Conservation (phyloP, 1,140 invertebrate species). For the Dufourea novaeangliae region DNA sequence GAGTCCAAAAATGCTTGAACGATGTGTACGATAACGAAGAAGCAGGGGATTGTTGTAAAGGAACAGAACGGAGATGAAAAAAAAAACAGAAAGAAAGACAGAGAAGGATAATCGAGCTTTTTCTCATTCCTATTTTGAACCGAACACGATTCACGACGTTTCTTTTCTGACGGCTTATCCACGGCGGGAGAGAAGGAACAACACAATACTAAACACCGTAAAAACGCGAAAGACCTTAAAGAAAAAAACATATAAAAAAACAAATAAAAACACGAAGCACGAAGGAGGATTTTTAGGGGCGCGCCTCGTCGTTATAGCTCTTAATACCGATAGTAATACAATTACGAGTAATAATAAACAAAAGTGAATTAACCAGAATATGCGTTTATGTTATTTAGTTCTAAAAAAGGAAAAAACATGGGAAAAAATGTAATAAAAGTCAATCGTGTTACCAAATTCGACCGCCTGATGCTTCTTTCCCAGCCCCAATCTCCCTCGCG, state of each 20-base stretch:
- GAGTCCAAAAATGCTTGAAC: constrained; percentile 7
- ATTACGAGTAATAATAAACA: constrained; percentile 76
- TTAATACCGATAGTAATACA: constrained; percentile 73
- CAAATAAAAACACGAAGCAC: constrained; percentile 9
- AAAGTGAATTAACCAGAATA: constrained; percentile 75
- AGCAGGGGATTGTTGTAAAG: background rate
- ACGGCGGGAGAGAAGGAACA: constrained; percentile 23
- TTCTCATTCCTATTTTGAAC: constrained; percentile 51
- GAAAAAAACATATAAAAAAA: background rate
- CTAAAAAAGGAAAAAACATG: constrained; percentile 76
- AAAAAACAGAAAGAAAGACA: constrained; percentile 6
- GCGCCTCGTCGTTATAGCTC: constrained; percentile 77
- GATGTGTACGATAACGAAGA: constrained; percentile 15
- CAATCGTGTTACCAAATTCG: constrained; percentile 77
- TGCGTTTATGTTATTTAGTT: constrained; percentile 81
- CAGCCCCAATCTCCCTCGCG: background rate
- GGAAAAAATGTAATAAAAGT: constrained; percentile 76
- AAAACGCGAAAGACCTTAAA: background rate
- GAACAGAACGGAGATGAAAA: constrained; percentile 12
- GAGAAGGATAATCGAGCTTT: constrained; percentile 52
- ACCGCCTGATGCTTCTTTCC: constrained; percentile 20
- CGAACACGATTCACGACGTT: constrained; percentile 35
- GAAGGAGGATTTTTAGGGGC: constrained; percentile 63
- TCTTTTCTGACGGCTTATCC: constrained; percentile 43
- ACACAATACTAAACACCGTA: background rate